A percentile compares a stretch with the other conserved stretches of the same genome.
phyloP scores from a whole-genome alignment of 2,797 vertebrate genomes.

The Moxostoma hubbsi region DNA sequence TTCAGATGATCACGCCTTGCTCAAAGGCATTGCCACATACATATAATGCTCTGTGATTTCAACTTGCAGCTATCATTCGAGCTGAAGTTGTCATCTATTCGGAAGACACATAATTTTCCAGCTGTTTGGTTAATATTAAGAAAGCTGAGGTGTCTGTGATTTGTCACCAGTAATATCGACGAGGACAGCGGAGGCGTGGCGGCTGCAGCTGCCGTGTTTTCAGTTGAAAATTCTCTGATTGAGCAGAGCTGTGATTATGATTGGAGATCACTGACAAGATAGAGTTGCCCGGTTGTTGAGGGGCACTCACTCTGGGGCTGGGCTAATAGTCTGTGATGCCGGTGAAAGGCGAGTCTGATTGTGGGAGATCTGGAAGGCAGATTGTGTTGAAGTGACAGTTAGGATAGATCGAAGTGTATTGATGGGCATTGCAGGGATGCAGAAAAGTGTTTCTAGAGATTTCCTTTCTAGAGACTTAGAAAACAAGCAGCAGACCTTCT shows the following conservation, averaged over 20 bases:
- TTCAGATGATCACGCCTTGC: constrained; percentile 26
- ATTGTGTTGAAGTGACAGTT: constrained; percentile 35
- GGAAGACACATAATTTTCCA: constrained; percentile 37
- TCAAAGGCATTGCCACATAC: constrained; percentile 20
- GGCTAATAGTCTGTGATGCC: constrained; percentile 42
- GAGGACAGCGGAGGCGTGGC: constrained; percentile 22
- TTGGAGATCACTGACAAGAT: constrained; percentile 29
- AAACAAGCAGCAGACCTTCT: not conserved
- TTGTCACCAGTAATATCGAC: constrained; percentile 43
- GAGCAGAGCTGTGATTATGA: constrained; percentile 37
- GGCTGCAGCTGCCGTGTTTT: constrained; percentile 26
- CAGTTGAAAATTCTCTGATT: constrained; percentile 28
- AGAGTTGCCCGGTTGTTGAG: constrained; percentile 26
- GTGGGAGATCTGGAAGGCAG: constrained; percentile 41
- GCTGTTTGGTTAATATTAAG: constrained; percentile 56
- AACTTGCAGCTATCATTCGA: constrained; percentile 35
- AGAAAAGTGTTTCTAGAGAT: not conserved
- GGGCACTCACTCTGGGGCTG: constrained; percentile 7
- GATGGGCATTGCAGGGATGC: constrained; percentile 27
- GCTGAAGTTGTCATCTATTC: constrained; percentile 36
- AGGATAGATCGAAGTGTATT: constrained; percentile 34
- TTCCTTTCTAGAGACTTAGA: constrained; percentile 18
- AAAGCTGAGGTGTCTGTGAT: constrained; percentile 26
- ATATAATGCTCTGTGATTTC: constrained; percentile 46
- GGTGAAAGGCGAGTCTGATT: constrained; percentile 32